Evolutionary conservation across 2,888 invertebrate species (phyloP).

Genomic region (Polietes domitor): DNA sequence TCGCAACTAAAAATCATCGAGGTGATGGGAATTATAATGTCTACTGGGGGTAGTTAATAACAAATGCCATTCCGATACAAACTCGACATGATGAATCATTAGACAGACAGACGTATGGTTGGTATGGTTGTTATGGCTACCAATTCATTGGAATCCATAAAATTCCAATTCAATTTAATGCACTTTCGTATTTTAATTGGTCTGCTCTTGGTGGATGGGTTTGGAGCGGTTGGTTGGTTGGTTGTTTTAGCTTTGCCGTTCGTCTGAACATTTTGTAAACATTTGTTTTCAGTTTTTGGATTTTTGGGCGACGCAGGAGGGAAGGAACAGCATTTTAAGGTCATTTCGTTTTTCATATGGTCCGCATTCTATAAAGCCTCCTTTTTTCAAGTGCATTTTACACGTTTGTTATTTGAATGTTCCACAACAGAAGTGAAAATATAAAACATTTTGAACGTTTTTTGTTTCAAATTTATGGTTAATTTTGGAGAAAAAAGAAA

Average conservation of each 20-base stretch:
- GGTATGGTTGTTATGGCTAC: background rate
- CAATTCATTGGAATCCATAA: background rate
- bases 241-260: background rate
- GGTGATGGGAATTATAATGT: background rate
- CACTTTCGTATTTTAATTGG: background rate
- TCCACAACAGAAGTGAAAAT: too few species aligned
- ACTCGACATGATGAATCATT: background rate
- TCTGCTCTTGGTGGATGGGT: too few species aligned
- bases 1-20: too few species aligned
- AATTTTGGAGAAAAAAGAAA: background rate
- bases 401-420: conserved; percentile 30
- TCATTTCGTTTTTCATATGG: background rate
- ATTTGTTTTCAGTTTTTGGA: background rate
- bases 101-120: too few species aligned
- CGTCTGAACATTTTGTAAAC: background rate
- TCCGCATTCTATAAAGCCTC: background rate
- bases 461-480: conserved; percentile 30
- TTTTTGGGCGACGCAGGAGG: background rate
- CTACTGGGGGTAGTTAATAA: background rate
- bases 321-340: too few species aligned
- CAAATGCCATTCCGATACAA: background rate
- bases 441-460: conserved; percentile 28
- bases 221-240: too few species aligned
- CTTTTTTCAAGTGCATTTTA: conserved; percentile 23
- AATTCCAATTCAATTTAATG: background rate